Percentiles rank a stretch among this genome's conserved stretches.
These are phyloP conservation scores for Cairina moschata DNA, from an alignment of 2,113 vertebrate species.

Conservation along the genomic window DNA sequence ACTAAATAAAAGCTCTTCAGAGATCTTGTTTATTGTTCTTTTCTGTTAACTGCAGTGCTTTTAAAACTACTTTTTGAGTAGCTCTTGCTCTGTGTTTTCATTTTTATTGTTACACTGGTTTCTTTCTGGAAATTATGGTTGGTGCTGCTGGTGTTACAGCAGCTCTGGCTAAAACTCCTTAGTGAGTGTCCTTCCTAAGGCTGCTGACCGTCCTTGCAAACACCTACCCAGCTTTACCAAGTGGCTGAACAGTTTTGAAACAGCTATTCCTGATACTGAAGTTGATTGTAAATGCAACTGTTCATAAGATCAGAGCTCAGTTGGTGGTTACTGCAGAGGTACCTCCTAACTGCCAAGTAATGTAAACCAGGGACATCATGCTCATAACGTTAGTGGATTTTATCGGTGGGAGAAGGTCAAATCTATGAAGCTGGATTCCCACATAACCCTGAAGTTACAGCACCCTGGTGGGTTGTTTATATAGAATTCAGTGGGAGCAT, in stretches of 20 bases:
- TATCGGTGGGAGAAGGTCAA: not conserved
- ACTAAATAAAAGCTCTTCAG: not conserved
- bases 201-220: not conserved
- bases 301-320: not conserved
- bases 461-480: not conserved
- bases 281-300: too few relatives aligned
- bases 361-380: not conserved
- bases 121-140: not conserved
- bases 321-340: not conserved
- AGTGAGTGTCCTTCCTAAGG: not conserved
- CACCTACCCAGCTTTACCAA: not conserved
- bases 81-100: not conserved
- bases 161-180: not conserved
- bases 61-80: not conserved
- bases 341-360: not conserved
- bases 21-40: not conserved
- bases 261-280: not conserved
- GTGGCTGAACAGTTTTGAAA: not conserved
- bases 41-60: not conserved
- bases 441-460: not conserved
- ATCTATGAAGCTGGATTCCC: not conserved
- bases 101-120: not conserved
- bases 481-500: not conserved
- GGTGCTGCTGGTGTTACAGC: not conserved
- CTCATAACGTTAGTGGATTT: not conserved